Conservation (phyloP, 2,797 vertebrate species). For the Numenius phaeopus region DNA sequence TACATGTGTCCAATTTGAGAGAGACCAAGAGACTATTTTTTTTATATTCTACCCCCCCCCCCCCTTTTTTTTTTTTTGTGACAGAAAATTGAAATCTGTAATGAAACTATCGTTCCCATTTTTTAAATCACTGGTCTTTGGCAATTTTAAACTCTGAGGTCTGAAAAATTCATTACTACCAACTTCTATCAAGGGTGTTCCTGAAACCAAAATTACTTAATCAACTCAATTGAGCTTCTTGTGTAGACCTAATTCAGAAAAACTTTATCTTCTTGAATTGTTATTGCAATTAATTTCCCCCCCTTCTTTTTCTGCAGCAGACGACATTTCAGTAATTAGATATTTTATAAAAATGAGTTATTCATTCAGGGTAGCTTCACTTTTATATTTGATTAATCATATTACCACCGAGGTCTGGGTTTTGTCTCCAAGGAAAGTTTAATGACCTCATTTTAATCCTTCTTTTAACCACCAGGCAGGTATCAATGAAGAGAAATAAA, state of each 20-base stretch:
- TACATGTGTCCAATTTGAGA: constrained; percentile 35
- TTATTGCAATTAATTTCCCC: constrained; percentile 77
- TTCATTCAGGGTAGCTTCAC: constrained; percentile 71
- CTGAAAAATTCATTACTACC: constrained; percentile 73
- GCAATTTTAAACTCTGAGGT: constrained; percentile 63
- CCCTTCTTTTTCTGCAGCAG: constrained; percentile 38
- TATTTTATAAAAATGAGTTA: constrained; percentile 78
- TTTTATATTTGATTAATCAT: constrained; percentile 80
- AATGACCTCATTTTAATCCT: constrained; percentile 78
- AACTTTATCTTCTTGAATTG: constrained; percentile 78
- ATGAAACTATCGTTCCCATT: background rate
- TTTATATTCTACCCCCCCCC: background rate
- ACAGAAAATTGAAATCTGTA: constrained; percentile 61
- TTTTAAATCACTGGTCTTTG: constrained; percentile 35
- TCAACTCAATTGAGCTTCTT: constrained; percentile 76
- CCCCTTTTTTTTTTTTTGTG: background rate
- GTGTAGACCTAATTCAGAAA: constrained; percentile 72
- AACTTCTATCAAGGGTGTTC: constrained; percentile 69
- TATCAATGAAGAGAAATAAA: constrained; percentile 75
- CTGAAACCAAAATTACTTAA: constrained; percentile 77
- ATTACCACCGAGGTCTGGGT: constrained; percentile 72
- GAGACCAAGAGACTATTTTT: background rate
- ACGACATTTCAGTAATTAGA: constrained; percentile 79
- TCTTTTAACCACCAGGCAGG: constrained; percentile 65
- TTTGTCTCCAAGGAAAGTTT: constrained; percentile 74